Percentiles rank a stretch among this genome's conserved stretches.
Evolutionary conservation across 1,140 invertebrate species (phyloP).

Genomic region (Ceratina calcarata): DNA sequence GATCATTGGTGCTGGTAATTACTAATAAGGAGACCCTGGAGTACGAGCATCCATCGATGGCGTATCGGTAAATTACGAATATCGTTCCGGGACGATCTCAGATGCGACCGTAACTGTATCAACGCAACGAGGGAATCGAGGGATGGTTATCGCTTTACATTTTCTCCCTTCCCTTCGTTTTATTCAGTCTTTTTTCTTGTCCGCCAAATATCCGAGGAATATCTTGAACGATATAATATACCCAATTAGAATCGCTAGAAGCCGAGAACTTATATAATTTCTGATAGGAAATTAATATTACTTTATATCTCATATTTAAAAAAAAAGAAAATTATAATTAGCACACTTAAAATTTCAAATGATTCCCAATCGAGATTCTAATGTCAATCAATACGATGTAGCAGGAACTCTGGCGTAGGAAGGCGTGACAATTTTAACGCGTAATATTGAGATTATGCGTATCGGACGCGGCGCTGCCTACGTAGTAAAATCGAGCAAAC

Average conservation of each 20-base stretch:
- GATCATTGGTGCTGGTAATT: conserved; percentile 52
- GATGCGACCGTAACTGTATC: conserved; percentile 44
- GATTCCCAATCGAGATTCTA: no score
- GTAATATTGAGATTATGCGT: not conserved
- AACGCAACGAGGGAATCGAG: conserved; percentile 31
- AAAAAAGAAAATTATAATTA: no score
- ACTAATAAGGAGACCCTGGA: conserved; percentile 34
- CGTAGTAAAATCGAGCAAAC: not conserved
- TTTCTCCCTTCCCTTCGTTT: not conserved
- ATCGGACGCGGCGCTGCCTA: not conserved
- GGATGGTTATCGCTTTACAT: conserved; percentile 17
- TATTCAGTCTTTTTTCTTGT: not conserved
- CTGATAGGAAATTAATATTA: no score
- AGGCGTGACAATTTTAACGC: no score
- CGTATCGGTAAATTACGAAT: conserved; percentile 54
- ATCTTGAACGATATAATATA: no score
- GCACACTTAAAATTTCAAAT: no score
- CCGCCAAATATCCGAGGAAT: no score
- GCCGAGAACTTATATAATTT: no score
- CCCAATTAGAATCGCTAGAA: no score
- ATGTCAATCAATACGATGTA: no score
- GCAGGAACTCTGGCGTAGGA: no score
- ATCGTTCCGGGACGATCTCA: conserved; percentile 3
- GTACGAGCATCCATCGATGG: conserved; percentile 17
- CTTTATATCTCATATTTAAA: no score